Percentiles rank a stretch among this genome's conserved stretches.
Evolutionary conservation across 2,888 invertebrate species (phyloP).

Genomic region (Daptonema setosum): DNA sequence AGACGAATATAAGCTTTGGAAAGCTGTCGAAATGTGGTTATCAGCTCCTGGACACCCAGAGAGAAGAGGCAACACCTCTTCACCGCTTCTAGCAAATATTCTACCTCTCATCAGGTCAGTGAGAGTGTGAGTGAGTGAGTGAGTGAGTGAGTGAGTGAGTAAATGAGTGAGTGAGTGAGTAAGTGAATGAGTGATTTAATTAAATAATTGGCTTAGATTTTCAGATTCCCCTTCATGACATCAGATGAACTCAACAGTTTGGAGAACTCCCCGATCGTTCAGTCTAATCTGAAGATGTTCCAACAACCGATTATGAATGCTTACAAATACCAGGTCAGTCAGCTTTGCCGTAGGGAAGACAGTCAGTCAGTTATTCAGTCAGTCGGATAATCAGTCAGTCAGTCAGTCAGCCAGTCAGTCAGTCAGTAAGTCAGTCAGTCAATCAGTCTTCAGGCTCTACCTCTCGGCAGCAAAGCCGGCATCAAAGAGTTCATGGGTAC

Average conservation of each 20-base stretch:
- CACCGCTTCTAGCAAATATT: conserved; percentile 16
- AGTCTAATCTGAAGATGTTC: conserved; percentile 24
- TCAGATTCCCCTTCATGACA: conserved; percentile 75
- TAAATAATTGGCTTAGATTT: too few species aligned
- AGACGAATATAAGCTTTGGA: conserved; percentile 31
- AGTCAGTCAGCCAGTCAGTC: too few species aligned
- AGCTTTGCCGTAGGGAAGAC: neutral
- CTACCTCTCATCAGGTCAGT: conserved; percentile 14
- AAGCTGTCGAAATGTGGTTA: conserved; percentile 28
- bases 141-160: too few species aligned
- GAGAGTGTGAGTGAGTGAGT: too few species aligned
- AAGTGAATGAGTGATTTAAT: too few species aligned
- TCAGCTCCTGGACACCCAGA: conserved; percentile 23
- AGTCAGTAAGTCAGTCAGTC: too few species aligned
- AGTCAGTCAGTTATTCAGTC: too few species aligned
- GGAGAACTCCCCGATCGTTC: conserved; percentile 46
- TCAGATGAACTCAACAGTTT: conserved; percentile 62
- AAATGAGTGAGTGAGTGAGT: too few species aligned
- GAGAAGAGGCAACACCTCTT: conserved; percentile 17
- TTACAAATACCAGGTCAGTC: conserved; percentile 28
- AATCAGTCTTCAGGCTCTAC: conserved; percentile 23
- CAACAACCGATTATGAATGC: conserved; percentile 28
- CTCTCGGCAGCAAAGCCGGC: conserved; percentile 25
- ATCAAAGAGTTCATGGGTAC: conserved; percentile 24
- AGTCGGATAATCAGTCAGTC: too few species aligned